These are phyloP conservation scores for Pammene fasciana DNA, from an alignment of 2,888 invertebrate species.

Conservation along the genomic window DNA sequence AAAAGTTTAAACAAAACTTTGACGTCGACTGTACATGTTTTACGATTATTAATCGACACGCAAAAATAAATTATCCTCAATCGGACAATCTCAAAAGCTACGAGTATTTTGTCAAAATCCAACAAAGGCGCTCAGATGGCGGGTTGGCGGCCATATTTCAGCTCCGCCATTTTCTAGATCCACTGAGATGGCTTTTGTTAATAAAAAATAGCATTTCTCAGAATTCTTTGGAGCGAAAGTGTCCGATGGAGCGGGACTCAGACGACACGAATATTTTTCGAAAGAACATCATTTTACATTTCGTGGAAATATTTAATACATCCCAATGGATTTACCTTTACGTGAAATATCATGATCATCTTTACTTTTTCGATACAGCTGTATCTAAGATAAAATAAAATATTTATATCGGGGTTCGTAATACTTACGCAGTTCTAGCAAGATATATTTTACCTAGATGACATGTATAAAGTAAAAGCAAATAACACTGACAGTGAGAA, in stretches of 20 bases:
- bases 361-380: neutral
- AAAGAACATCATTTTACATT: constrained; percentile 13
- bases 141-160: neutral
- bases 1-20: too few species aligned
- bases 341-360: neutral
- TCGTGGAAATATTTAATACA: neutral
- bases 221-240: neutral
- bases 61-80: neutral
- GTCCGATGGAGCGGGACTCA: constrained; percentile 12
- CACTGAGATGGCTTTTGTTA: constrained; percentile 12
- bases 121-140: neutral
- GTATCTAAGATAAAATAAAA: neutral
- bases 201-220: constrained; percentile 15
- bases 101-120: neutral
- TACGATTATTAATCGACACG: neutral
- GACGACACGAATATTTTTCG: neutral
- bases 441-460: too few species aligned
- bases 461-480: too few species aligned
- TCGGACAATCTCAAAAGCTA: neutral
- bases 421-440: too few species aligned
- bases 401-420: too few species aligned
- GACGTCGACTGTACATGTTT: too few species aligned
- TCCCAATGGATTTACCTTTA: neutral
- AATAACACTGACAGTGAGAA: too few species aligned
- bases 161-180: constrained; percentile 3